Percentiles rank a stretch among this genome's conserved stretches.
Conservation (phyloP, 2,797 vertebrate species). For the Pipistrellus nathusii region DNA sequence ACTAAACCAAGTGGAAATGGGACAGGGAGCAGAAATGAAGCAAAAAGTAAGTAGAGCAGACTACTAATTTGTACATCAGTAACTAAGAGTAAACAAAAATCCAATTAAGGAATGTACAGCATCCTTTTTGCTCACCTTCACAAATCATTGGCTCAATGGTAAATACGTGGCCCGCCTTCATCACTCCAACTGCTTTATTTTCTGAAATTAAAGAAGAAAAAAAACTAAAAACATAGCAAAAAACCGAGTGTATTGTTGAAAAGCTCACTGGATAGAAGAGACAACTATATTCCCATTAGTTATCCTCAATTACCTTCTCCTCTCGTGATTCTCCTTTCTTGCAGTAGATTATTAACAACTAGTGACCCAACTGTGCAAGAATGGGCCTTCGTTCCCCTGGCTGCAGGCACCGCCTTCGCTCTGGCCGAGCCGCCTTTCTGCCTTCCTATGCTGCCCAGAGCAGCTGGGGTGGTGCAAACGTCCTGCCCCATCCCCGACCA, state of each 20-base stretch:
- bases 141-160: conserved; percentile 99
- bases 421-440: no score
- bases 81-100: not conserved
- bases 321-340: not conserved
- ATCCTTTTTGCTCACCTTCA: conserved; percentile 92
- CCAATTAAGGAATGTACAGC: not conserved
- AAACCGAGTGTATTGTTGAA: not conserved
- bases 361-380: no score
- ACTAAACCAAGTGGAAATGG: not conserved
- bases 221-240: conserved; percentile 48
- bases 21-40: not conserved
- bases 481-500: no score
- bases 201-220: conserved; percentile 89
- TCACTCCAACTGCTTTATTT: conserved; percentile 99
- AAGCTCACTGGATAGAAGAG: not conserved
- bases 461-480: no score
- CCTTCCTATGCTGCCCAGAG: no score
- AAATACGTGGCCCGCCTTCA: conserved; percentile 99
- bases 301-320: not conserved
- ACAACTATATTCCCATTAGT: not conserved
- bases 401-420: no score
- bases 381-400: no score
- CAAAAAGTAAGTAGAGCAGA: not conserved
- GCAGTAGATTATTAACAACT: not conserved
- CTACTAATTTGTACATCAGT: not conserved